phyloP scores from a whole-genome alignment of 1,140 invertebrate species.

The Agraylea sexmaculata region DNA sequence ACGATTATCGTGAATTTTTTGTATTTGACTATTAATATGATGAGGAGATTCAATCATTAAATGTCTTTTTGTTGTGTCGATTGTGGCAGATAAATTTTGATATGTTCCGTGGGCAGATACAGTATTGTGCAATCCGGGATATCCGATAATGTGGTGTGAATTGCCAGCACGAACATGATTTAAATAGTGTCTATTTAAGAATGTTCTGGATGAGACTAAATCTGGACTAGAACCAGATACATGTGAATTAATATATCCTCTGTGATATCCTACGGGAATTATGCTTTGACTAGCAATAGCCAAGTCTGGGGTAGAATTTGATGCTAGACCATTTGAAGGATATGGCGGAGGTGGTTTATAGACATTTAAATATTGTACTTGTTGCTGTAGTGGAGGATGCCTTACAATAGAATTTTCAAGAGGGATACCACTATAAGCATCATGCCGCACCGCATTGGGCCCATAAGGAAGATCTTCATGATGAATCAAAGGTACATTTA shows the following conservation, averaged over 20 bases:
- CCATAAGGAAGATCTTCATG: conserved; percentile 30
- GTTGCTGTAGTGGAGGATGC: conserved; percentile 28
- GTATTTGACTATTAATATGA: conserved; percentile 43
- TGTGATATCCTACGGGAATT: conserved; percentile 29
- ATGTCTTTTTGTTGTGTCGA: conserved; percentile 31
- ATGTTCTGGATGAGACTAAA: conserved; percentile 54
- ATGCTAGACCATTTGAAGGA: conserved; percentile 56
- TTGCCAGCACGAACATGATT: conserved; percentile 31
- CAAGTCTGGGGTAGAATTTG: conserved; percentile 70
- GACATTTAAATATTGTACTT: conserved; percentile 52
- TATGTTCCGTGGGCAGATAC: conserved; percentile 52
- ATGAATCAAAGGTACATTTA: conserved; percentile 25
- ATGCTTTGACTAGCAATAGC: conserved; percentile 49
- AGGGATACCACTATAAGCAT: conserved; percentile 28
- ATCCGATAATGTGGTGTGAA: conserved; percentile 24
- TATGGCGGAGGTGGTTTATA: conserved; percentile 77
- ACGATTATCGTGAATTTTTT: conserved; percentile 46
- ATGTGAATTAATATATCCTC: conserved; percentile 43
- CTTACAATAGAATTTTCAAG: conserved; percentile 22
- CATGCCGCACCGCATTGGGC: conserved; percentile 25
- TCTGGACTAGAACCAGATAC: conserved; percentile 67
- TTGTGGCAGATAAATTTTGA: conserved; percentile 46
- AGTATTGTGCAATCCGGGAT: conserved; percentile 26
- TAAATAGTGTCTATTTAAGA: conserved; percentile 43
- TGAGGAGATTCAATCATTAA: conserved; percentile 33